A percentile compares a stretch with the other conserved stretches of the same genome.
These are phyloP conservation scores for Limnothrissa miodon DNA, from an alignment of 2,113 vertebrate species.

Conservation along the genomic window DNA sequence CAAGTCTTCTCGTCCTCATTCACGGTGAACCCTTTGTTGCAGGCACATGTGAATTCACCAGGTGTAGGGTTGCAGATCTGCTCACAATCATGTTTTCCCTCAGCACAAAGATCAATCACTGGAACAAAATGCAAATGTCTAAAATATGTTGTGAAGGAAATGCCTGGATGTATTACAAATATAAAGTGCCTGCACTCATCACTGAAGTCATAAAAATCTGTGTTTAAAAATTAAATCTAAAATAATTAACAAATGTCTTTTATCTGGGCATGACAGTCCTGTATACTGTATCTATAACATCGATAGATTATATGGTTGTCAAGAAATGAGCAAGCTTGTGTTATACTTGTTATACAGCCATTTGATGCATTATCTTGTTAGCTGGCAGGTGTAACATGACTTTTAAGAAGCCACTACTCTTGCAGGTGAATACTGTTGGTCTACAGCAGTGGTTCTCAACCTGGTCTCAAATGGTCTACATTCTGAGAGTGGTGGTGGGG, in stretches of 20 bases:
- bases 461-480: no score
- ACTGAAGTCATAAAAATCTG: neutral
- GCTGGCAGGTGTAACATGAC: neutral
- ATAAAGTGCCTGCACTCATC: neutral
- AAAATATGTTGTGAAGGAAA: neutral
- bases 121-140: neutral
- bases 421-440: neutral
- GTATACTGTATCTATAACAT: neutral
- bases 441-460: neutral
- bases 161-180: neutral
- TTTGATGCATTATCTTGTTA: neutral
- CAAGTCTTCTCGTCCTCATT: conserved; percentile 79
- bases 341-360: neutral
- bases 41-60: conserved; percentile 76
- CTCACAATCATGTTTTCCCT: conserved; percentile 81
- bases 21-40: conserved; percentile 75
- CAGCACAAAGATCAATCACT: conserved; percentile 73
- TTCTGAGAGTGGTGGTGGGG: neutral
- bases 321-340: neutral
- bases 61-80: conserved; percentile 78
- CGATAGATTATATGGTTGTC: neutral
- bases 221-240: neutral
- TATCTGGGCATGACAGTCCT: no score
- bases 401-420: neutral
- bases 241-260: neutral